Evolutionary conservation across 2,797 vertebrate genomes (phyloP).

Genomic region (Austrolebias charrua): DNA sequence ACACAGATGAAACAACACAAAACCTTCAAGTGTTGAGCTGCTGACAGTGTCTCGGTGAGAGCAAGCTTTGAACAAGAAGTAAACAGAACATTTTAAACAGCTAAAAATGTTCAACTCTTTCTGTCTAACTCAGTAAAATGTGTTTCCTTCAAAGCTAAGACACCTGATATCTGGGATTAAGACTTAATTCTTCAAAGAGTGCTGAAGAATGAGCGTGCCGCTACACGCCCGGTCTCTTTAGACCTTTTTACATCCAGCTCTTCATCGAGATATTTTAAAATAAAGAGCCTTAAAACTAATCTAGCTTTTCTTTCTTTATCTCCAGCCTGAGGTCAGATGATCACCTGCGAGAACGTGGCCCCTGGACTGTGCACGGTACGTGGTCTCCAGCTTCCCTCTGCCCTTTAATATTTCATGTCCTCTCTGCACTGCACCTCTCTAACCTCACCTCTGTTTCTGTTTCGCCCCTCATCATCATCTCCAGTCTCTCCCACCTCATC

Average conservation of each 20-base stretch:
- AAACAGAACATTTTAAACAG: constrained; percentile 12
- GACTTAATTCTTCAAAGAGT: constrained; percentile 28
- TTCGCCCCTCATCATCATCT: constrained; percentile 29
- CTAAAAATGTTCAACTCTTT: constrained; percentile 25
- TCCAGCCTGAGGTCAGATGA: constrained; percentile 27
- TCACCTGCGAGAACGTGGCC: constrained; percentile 26
- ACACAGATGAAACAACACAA: neutral
- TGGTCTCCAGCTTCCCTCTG: constrained; percentile 3
- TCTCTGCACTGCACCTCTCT: constrained; percentile 15
- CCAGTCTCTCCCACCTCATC: constrained; percentile 55
- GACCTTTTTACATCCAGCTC: constrained; percentile 45
- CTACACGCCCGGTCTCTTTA: constrained; percentile 34
- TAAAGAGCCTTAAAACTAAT: neutral
- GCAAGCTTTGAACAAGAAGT: constrained; percentile 6
- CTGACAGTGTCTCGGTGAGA: neutral
- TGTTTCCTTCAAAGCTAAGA: constrained; percentile 35
- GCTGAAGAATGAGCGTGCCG: too few species aligned
- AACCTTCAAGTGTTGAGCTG: neutral
- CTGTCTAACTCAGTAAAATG: constrained; percentile 38
- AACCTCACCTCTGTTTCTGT: constrained; percentile 35
- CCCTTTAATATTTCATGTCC: constrained; percentile 50
- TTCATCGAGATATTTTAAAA: constrained; percentile 35
- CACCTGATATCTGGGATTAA: constrained; percentile 43
- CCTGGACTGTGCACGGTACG: neutral
- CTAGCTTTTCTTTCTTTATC: constrained; percentile 1